Percentiles rank a stretch among this genome's conserved stretches.
phyloP scores from a whole-genome alignment of 2,113 vertebrate genomes.

The Cebus imitator region DNA sequence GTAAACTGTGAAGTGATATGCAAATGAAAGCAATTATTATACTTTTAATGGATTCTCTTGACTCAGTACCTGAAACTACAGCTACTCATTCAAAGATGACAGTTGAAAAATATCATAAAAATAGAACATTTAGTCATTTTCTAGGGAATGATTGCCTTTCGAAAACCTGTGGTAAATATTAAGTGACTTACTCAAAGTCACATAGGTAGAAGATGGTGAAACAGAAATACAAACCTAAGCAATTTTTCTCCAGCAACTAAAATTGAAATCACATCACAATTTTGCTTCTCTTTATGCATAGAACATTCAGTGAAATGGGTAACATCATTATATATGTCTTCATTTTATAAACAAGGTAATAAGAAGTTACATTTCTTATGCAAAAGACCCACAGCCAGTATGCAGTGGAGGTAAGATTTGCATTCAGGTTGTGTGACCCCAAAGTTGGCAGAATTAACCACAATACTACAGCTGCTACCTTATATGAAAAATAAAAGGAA shows the following conservation, averaged over 20 bases:
- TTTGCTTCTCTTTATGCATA: background rate
- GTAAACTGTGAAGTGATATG: background rate
- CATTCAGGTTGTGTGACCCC: background rate
- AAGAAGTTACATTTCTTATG: background rate
- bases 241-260: background rate
- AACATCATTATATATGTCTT: background rate
- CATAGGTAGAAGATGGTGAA: background rate
- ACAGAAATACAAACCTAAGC: slow-evolving; percentile 7
- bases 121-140: background rate
- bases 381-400: background rate
- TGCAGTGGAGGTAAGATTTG: background rate
- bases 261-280: background rate
- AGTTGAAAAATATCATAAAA: background rate
- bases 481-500: background rate
- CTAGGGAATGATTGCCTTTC: background rate
- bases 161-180: background rate
- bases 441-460: background rate
- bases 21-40: background rate
- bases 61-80: background rate
- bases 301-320: background rate
- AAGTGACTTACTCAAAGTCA: background rate
- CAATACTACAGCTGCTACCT: background rate
- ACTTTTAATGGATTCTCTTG: background rate
- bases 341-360: background rate
- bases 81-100: background rate